Evolutionary conservation across 2,888 invertebrate species (phyloP).

Genomic region (Cantharis nigra): DNA sequence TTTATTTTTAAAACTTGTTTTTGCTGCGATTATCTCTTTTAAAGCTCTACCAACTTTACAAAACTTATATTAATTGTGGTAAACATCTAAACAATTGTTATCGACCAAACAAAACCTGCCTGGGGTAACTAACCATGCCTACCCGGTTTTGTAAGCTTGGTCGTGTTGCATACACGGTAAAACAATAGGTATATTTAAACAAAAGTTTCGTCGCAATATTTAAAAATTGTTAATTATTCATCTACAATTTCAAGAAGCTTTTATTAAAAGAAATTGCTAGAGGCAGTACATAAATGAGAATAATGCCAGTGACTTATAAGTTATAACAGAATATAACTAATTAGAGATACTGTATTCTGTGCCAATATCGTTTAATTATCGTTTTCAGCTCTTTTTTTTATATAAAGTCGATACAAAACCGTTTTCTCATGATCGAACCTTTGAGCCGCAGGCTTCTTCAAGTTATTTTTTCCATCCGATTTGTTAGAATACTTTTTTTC

Average conservation of each 20-base stretch:
- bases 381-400: no score
- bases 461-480: no score
- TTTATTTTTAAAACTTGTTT: background rate
- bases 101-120: background rate
- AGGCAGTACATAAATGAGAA: background rate
- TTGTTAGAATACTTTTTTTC: no score
- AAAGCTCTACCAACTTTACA: background rate
- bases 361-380: background rate
- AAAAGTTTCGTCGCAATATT: background rate
- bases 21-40: background rate
- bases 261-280: background rate
- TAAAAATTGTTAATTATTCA: background rate
- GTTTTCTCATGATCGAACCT: no score
- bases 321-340: background rate
- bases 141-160: background rate
- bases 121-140: background rate
- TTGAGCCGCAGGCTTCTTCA: no score
- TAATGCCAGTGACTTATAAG: background rate
- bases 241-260: background rate
- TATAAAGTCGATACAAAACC: background rate
- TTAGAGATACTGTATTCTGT: background rate
- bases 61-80: background rate
- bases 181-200: background rate
- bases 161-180: background rate
- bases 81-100: background rate